Evolutionary conservation across 2,113 vertebrate species (phyloP), one percentile per base, ranked within the genome.

Genomic region (Castor canadensis): DNA sequence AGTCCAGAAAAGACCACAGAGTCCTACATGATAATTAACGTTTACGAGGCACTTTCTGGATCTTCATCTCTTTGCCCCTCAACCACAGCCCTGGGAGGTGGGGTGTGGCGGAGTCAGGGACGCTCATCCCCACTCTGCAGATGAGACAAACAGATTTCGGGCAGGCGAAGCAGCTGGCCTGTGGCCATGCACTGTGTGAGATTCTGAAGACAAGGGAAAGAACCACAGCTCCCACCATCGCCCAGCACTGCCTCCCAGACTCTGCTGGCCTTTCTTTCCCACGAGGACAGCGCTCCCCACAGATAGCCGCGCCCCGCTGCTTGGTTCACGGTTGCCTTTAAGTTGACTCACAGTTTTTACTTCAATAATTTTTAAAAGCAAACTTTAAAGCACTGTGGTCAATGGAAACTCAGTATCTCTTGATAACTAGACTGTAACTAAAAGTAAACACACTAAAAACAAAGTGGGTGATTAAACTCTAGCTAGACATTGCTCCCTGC

Each of bases 11-110:
- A 79, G 72, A 35, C 40, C 11, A 47, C 40, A 73, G 47, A 43
- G n/a, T 45, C 24, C 5, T 3, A 35, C 5, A 0, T 0, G 4
- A 4, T 38, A 66, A 77, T 52, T 64, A 58, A 1, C 30, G 30
- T 77, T 92, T 52, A 52, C n/a, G 13, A 54, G 75, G 62, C 73
- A 10, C 82, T 79, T 69, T 79, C 64, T 5, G 62, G 13, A 26
- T 64, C 15, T 9, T 52, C 86, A 60, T 12, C 43, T 40, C 52
- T 49, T 56, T 56, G 87, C 54, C 77, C 49, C 85, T 58, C n/a
- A 38, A 17, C 52, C 6, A 2, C 56, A 76, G 66, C 40, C 62
- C 35, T 62, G 80, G 72, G 47, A 40, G 67, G 45, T 0, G 43
- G 5, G 75, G 22, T 7, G 13, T 47, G 47, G 17, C 45, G 56